A percentile compares a stretch with the other conserved stretches of the same genome.
These are phyloP conservation scores for Hippotragus niger DNA, from an alignment of 2,113 vertebrate genomes.

Conservation along the genomic window DNA sequence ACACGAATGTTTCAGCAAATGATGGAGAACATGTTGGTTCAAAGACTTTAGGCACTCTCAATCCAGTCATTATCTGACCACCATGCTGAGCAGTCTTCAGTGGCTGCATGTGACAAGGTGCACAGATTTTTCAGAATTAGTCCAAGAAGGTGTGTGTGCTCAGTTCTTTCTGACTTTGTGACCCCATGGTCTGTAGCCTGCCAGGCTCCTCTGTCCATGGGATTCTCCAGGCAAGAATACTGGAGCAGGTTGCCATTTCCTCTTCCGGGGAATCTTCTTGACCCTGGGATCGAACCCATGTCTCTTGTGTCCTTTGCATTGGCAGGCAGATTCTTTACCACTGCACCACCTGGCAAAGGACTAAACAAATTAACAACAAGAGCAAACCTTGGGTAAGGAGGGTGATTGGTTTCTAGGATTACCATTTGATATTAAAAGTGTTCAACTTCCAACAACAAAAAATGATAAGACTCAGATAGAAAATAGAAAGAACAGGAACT, in stretches of 20 bases:
- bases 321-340: neutral
- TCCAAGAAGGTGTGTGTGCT: neutral
- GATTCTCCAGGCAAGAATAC: neutral
- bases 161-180: neutral
- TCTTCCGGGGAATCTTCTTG: neutral
- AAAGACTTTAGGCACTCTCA: neutral
- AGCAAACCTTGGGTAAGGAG: neutral
- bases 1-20: accelerated
- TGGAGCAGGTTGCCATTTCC: neutral
- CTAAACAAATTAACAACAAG: neutral
- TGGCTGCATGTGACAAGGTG: neutral
- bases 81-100: neutral
- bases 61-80: neutral
- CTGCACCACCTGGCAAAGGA: neutral
- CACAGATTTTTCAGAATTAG: neutral
- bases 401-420: neutral
- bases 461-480: neutral
- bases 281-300: neutral
- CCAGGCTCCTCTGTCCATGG: neutral
- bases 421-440: neutral
- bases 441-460: neutral
- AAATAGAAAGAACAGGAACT: neutral
- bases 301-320: neutral
- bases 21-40: neutral
- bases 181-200: neutral